A percentile compares a stretch with the other conserved stretches of the same genome.
Conservation (phyloP, 2,888 invertebrate species). For the Heterodera filipjevi region DNA sequence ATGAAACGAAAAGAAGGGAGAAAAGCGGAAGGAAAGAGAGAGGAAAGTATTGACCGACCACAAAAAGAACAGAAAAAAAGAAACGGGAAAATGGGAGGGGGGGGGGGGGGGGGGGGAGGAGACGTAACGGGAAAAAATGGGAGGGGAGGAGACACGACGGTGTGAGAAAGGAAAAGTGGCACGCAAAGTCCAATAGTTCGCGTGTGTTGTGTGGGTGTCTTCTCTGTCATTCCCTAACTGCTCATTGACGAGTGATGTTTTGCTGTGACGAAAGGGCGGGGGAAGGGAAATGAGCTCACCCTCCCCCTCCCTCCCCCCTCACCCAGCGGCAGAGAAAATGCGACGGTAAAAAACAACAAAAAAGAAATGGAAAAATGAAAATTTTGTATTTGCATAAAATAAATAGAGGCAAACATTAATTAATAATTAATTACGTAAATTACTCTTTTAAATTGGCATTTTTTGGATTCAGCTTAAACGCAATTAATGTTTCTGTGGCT, state of each 20-base stretch:
- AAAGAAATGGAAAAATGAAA: too few relatives aligned
- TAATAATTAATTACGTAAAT: too few relatives aligned
- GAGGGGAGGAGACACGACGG: not conserved
- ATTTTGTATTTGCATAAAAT: too few relatives aligned
- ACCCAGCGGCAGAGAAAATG: too few relatives aligned
- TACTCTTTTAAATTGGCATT: too few relatives aligned
- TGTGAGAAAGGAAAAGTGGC: not conserved
- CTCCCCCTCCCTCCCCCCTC: too few relatives aligned
- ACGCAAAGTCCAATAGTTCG: not conserved
- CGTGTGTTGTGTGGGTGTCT: not conserved
- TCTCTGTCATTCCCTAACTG: not conserved
- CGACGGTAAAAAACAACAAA: too few relatives aligned
- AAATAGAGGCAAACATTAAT: too few relatives aligned
- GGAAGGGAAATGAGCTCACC: not conserved
- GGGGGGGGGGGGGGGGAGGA: not conserved
- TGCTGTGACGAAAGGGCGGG: not conserved
- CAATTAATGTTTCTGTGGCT: too few relatives aligned
- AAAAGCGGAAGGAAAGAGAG: not conserved
- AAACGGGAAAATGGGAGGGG: not conserved
- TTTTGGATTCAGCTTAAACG: too few relatives aligned
- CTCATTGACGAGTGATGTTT: not conserved
- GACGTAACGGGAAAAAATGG: not conserved
- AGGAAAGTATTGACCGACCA: conserved; percentile 4
- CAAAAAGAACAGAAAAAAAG: not conserved
- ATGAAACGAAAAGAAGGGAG: not conserved